These are phyloP conservation scores for Cladopsammia gracilis DNA, from an alignment of 64 coral and sea anemone species.

Conservation along the genomic window DNA sequence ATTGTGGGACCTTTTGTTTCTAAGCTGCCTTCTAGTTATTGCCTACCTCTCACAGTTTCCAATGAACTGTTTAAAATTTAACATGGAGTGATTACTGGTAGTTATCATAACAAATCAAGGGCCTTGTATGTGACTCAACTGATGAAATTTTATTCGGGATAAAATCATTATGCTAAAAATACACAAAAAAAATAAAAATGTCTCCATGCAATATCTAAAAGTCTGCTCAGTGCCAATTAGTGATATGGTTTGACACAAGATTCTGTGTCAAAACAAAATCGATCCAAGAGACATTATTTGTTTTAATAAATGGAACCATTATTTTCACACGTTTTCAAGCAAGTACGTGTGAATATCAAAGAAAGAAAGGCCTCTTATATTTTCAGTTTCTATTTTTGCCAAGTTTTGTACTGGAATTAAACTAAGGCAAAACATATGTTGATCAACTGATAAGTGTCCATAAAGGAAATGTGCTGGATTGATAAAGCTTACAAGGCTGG, in stretches of 20 bases:
- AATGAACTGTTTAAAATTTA: no score
- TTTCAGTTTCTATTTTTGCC: background rate
- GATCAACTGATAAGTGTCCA: conserved; percentile 5
- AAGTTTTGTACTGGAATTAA: background rate
- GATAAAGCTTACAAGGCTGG: background rate
- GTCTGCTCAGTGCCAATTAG: background rate
- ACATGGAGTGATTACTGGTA: no score
- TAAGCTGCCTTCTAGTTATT: background rate
- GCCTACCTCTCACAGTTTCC: no score
- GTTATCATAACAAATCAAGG: no score
- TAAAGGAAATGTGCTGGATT: conserved; percentile 21
- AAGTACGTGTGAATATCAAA: background rate
- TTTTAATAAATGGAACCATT: background rate
- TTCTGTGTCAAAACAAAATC: background rate
- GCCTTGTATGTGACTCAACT: no score
- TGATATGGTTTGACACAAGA: background rate
- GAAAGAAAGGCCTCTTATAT: background rate
- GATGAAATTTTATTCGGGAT: no score
- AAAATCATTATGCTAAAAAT: no score
- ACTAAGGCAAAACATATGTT: conserved; percentile 11
- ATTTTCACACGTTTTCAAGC: background rate
- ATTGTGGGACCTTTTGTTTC: background rate
- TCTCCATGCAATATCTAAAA: no score
- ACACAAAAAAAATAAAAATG: no score
- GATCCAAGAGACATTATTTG: background rate